A percentile compares a stretch with the other conserved stretches of the same genome.
These are phyloP conservation scores for Megaceryle maxima DNA, from an alignment of 2,113 vertebrate species.

Conservation along the genomic window DNA sequence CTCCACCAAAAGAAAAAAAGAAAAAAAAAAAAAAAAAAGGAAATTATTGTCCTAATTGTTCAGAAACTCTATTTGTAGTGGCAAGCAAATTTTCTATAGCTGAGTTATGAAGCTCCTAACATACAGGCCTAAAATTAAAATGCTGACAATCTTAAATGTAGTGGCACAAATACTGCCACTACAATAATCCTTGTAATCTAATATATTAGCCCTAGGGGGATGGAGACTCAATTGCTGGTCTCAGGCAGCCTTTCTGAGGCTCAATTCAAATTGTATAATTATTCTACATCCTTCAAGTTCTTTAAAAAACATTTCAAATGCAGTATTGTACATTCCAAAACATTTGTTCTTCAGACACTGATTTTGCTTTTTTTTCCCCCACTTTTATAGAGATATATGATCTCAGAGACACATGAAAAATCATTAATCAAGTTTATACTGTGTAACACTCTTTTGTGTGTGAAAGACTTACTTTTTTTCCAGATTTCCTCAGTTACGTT, in stretches of 20 bases:
- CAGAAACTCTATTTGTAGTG: neutral
- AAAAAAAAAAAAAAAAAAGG: neutral
- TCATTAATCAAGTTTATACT: slow-evolving; percentile 57
- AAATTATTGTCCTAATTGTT: neutral
- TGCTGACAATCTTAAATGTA: slow-evolving; percentile 55
- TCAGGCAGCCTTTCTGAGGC: slow-evolving; percentile 29
- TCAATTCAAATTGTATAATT: slow-evolving; percentile 52
- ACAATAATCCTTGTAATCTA: slow-evolving; percentile 55
- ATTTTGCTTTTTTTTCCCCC: neutral
- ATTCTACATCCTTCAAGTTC: slow-evolving; percentile 34
- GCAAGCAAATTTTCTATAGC: slow-evolving; percentile 36
- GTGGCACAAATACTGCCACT: slow-evolving; percentile 48
- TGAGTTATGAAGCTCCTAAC: slow-evolving; percentile 56
- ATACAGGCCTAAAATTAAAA: slow-evolving; percentile 58
- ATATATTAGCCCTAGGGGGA: slow-evolving; percentile 53
- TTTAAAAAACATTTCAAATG: slow-evolving; percentile 53
- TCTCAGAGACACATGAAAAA: slow-evolving; percentile 52
- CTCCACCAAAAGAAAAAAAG: neutral
- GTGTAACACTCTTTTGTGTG: slow-evolving; percentile 19
- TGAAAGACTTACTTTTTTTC: slow-evolving; percentile 56
- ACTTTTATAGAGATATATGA: slow-evolving; percentile 51
- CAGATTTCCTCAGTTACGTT: slow-evolving; percentile 66
- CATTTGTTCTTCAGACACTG: slow-evolving; percentile 54
- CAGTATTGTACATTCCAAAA: slow-evolving; percentile 5
- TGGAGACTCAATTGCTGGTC: slow-evolving; percentile 27